These are phyloP conservation scores for Characodon lateralis DNA, from an alignment of 2,797 vertebrate genomes.

Conservation along the genomic window DNA sequence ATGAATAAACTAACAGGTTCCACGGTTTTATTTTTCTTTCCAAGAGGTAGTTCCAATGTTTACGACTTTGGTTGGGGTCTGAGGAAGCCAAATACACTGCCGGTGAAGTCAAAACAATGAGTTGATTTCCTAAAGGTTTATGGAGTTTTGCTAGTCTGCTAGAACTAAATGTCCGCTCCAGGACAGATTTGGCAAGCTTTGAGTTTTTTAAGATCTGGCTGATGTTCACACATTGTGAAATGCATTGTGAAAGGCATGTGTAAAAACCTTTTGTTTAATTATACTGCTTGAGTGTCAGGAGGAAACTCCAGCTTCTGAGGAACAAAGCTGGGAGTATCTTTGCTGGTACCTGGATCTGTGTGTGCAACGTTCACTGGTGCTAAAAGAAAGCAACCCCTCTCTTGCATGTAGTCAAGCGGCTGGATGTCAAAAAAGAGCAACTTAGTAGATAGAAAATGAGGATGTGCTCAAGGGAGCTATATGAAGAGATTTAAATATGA, in stretches of 20 bases:
- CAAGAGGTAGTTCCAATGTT: not conserved
- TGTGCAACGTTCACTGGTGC: constrained; percentile 31
- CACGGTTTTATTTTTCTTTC: not conserved
- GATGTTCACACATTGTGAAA: constrained; percentile 28
- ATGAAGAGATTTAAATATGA: constrained; percentile 61
- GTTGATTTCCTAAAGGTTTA: not conserved
- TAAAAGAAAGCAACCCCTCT: constrained; percentile 28
- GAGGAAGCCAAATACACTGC: not conserved
- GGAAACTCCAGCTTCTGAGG: constrained; percentile 16
- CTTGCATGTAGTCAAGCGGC: constrained; percentile 33
- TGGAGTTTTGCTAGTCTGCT: not conserved
- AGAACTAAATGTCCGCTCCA: constrained; percentile 33
- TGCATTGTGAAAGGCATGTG: constrained; percentile 3
- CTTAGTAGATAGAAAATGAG: constrained; percentile 1
- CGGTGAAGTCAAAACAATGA: constrained; percentile 15
- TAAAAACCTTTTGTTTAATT: constrained; percentile 44
- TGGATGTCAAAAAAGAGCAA: constrained; percentile 19
- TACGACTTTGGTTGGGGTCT: not conserved
- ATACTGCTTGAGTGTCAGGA: constrained; percentile 25
- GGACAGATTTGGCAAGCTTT: constrained; percentile 19
- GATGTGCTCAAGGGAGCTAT: constrained; percentile 35
- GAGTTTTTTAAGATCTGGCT: constrained; percentile 39
- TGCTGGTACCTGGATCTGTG: constrained; percentile 21
- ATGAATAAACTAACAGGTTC: not conserved
- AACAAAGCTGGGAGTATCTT: constrained; percentile 43